Conservation (phyloP, 2,797 vertebrate species). For the Falco rusticolus region DNA sequence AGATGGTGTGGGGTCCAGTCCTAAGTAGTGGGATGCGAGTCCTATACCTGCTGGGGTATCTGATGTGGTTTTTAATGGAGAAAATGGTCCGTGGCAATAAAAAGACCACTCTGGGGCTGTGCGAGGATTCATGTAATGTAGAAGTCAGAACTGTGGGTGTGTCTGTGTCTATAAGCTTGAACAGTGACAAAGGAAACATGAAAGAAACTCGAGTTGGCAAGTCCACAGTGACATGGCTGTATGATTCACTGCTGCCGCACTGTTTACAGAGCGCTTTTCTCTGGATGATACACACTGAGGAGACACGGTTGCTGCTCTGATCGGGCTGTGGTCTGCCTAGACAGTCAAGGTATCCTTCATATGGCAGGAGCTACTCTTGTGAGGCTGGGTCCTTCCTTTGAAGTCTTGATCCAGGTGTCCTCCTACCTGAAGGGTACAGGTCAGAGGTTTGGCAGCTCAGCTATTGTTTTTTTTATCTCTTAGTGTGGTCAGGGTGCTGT, state of each 20-base stretch:
- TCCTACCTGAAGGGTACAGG: not conserved
- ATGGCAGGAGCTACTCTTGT: not conserved
- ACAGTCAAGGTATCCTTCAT: not conserved
- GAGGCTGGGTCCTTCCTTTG: not conserved
- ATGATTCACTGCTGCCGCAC: not conserved
- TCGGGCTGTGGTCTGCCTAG: not conserved
- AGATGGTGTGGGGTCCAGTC: not conserved
- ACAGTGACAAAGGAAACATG: not conserved
- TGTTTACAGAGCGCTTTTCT: constrained; percentile 10
- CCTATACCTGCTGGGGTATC: not conserved
- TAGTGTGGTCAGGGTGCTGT: not conserved
- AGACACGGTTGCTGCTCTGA: not conserved
- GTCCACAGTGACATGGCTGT: not conserved
- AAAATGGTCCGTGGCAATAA: not conserved
- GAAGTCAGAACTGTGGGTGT: not conserved
- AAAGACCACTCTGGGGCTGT: not conserved
- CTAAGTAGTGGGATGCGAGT: fast-evolving
- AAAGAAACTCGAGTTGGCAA: not conserved
- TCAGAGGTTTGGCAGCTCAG: not conserved
- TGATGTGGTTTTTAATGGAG: not conserved
- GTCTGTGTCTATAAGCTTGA: not conserved
- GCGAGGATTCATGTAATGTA: not conserved
- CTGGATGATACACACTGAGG: not conserved
- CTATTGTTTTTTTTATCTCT: not conserved
- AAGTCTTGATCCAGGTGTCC: not conserved